Base-by-base conservation (phyloP, 2,888 invertebrate genomes). In the Fragum whitleyi region DNA sequence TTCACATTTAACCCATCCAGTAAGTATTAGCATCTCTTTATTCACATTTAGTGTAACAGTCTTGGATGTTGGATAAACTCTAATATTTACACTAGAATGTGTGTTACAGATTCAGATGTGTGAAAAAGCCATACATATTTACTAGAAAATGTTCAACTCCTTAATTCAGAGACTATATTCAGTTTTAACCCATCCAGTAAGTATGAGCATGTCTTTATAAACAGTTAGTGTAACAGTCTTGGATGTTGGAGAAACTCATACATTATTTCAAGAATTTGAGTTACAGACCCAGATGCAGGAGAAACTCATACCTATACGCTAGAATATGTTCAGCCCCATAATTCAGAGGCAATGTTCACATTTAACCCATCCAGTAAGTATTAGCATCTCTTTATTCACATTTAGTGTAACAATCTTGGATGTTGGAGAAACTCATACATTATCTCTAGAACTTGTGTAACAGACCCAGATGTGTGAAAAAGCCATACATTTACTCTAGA, bases 381-480 rank as follows among this genome's bases (percentile, higher is more conserved):
- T 47, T 36, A 6, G 32, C 32, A 36, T 36, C 9, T 36, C 32
- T 36, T 36, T 36, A 9, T 36, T 36, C 9, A 36, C 32, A 36
- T 3, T 36, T 36, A 36, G 32, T 36, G 32, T 36, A 36, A n/a
- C n/a, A n/a, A n/a, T n/a, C n/a, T n/a, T n/a, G n/a, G n/a, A n/a
- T n/a, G n/a, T n/a, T 55, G 55, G 36, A 26, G 81, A 71, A 26
- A 70, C 65, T 7, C 19, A 19, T 0, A n/a, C 77, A 23, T 81
- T 65, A 51, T 61, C 29, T 36, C 70, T 77, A 26, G 55, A 62
- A 14, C 70, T 74, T 0, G 65, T 23, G 74, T 75, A 0, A 32
- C 62, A 32, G 81, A 81, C 26, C 77, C 71, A 19, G 81, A 81
- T 55, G 71, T 39, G 0, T 39, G 47, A 1, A 77, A 81, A 26